Percentiles rank a stretch among this genome's conserved stretches.
These are phyloP conservation scores for Artibeus lituratus DNA, from an alignment of 2,797 vertebrate species.

Conservation along the genomic window DNA sequence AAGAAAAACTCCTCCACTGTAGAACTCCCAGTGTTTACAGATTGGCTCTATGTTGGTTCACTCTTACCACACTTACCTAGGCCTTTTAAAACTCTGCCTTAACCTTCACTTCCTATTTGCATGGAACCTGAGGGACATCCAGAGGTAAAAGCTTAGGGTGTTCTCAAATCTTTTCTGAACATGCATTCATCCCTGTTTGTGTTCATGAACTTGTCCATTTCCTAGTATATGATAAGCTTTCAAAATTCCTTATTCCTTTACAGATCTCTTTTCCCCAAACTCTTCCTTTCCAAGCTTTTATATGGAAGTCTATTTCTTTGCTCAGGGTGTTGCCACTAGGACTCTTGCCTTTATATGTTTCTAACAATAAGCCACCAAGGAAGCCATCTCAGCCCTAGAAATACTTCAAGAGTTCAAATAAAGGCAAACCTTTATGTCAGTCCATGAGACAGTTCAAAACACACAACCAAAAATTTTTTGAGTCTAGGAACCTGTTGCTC, in stretches of 20 bases:
- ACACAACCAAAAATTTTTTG: neutral
- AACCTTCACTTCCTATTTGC: neutral
- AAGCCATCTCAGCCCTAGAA: neutral
- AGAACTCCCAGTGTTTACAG: neutral
- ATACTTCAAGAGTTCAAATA: neutral
- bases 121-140: neutral
- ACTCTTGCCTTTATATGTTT: neutral
- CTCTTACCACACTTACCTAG: neutral
- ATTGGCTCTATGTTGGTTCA: neutral
- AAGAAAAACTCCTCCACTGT: neutral
- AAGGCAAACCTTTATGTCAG: neutral
- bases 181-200: neutral
- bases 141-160: neutral
- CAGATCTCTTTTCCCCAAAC: neutral
- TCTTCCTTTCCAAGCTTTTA: neutral
- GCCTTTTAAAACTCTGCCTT: neutral
- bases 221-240: neutral
- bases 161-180: neutral
- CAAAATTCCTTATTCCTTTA: neutral
- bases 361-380: neutral
- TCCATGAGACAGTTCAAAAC: neutral
- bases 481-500: neutral
- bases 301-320: neutral
- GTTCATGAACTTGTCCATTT: neutral
- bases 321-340: neutral